These are phyloP conservation scores for Sarcophaga carnaria DNA, from an alignment of 2,888 invertebrate species.

Conservation along the genomic window DNA sequence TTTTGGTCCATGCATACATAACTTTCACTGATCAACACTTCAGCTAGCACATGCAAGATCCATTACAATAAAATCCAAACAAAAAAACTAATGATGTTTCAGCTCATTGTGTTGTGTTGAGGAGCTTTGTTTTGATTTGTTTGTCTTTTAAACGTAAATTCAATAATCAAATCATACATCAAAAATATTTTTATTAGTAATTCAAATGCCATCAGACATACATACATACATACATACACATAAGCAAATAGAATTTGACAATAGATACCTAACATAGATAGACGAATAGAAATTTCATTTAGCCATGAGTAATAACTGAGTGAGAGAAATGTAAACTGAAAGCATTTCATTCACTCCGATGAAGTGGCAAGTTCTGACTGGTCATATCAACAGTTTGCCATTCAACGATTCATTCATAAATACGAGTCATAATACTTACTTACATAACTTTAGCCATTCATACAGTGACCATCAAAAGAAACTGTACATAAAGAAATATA, in stretches of 20 bases:
- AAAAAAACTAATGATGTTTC: not conserved
- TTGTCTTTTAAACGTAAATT: not conserved
- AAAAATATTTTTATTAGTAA: not conserved
- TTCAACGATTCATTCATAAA: not conserved
- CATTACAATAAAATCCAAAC: not conserved
- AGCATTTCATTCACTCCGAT: no score
- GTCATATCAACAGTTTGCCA: no score
- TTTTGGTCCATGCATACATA: not conserved
- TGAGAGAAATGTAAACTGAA: no score
- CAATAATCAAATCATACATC: not conserved
- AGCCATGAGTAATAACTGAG: not conserved
- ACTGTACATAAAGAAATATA: no score
- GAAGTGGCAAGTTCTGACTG: no score
- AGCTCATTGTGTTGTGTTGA: not conserved
- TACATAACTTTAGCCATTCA: not conserved
- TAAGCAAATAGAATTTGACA: not conserved
- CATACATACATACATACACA: no score
- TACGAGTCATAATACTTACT: no score
- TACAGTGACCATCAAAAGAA: not conserved
- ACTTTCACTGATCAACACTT: constrained; percentile 36
- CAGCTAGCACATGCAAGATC: not conserved
- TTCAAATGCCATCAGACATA: not conserved
- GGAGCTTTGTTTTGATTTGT: not conserved
- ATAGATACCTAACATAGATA: no score
- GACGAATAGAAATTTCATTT: constrained; percentile 9